phyloP scores from a whole-genome alignment of 2,113 vertebrate genomes.

The Hippocampus mohnikei region DNA sequence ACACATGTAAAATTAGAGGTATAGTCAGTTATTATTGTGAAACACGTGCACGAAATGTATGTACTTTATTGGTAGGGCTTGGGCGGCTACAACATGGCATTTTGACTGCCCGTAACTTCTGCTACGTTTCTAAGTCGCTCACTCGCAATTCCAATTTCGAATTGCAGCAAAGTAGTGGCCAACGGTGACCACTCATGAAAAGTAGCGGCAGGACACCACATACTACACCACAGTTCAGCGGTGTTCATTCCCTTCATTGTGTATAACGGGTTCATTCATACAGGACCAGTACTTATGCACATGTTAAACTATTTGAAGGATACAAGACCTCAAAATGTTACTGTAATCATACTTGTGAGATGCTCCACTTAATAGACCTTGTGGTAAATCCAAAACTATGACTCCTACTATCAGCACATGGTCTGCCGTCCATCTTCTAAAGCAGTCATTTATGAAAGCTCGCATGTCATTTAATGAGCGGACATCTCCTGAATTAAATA shows the following conservation, averaged over 20 bases:
- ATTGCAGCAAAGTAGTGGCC: no score
- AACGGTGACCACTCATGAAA: no score
- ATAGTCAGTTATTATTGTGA: background rate
- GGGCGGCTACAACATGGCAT: background rate
- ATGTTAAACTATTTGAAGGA: no score
- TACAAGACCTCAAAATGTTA: no score
- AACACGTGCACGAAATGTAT: background rate
- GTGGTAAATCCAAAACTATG: background rate
- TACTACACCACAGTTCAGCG: no score
- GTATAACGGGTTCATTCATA: no score
- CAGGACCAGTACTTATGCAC: no score
- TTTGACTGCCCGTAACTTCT: background rate
- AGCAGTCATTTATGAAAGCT: background rate
- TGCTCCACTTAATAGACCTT: background rate
- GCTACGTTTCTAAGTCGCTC: no score
- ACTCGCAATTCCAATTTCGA: no score
- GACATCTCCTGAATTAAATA: background rate
- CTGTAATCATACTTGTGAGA: background rate
- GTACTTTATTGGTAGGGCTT: background rate
- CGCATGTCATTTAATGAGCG: background rate
- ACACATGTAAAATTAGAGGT: background rate
- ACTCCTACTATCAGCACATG: background rate
- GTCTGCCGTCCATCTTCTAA: background rate
- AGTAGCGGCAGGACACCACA: no score
- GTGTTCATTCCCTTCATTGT: no score